phyloP scores from a whole-genome alignment of 2,113 vertebrate genomes.

The Myotis yumanensis region DNA sequence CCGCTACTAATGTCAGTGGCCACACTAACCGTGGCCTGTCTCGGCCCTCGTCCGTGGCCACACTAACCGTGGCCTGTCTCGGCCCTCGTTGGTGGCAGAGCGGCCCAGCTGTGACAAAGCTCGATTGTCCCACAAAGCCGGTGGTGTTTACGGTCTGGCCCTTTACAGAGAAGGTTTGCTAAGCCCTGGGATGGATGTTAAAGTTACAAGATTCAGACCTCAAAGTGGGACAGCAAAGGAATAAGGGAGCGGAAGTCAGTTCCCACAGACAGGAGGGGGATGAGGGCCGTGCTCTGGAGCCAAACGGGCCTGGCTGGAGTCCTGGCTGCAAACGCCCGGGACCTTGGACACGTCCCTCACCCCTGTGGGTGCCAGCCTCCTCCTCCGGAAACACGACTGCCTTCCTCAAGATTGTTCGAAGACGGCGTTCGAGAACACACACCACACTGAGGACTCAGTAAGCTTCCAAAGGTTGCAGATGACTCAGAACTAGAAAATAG shows the following conservation, averaged over 20 bases:
- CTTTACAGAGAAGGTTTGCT: no score
- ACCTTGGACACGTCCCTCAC: neutral
- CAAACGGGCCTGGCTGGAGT: neutral
- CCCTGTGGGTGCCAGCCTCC: neutral
- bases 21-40: neutral
- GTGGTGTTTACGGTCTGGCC: no score
- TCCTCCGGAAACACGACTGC: neutral
- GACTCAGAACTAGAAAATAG: neutral
- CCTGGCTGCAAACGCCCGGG: neutral
- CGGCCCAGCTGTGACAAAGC: no score
- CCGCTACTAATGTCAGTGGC: neutral
- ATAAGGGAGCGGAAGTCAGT: neutral
- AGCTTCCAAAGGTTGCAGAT: neutral
- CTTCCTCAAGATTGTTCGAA: neutral
- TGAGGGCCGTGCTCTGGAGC: neutral
- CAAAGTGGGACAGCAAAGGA: neutral
- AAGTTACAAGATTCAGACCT: neutral
- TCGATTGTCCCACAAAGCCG: no score
- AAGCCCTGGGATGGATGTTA: neutral
- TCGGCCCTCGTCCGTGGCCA: neutral
- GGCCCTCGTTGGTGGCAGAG: no score
- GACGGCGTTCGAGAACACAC: neutral
- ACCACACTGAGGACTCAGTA: neutral
- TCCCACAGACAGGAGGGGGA: neutral
- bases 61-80: neutral